Conservation (phyloP, 2,797 vertebrate species). For the Enteromius thamalakanensis region DNA sequence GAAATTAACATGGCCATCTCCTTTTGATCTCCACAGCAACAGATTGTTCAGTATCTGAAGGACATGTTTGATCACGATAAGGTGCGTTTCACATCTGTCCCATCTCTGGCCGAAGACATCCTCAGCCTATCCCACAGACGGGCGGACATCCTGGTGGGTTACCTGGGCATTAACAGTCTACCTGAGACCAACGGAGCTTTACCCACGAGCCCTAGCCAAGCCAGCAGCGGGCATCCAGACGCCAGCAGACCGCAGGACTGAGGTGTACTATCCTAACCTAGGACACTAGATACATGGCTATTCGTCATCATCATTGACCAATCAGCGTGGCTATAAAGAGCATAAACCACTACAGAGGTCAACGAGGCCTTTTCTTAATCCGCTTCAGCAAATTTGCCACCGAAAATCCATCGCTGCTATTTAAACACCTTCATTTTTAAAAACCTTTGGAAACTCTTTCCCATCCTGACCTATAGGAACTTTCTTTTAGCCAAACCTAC, state of each 20-base stretch:
- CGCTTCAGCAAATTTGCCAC: constrained; percentile 3
- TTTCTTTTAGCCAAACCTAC: constrained; percentile 13
- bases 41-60: constrained; percentile 96
- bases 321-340: constrained; percentile 2
- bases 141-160: constrained; percentile 92
- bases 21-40: constrained; percentile 80
- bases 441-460: neutral
- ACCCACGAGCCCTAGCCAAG: constrained; percentile 59
- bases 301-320: constrained; percentile 2
- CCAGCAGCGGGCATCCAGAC: neutral
- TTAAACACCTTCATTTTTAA: neutral
- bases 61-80: constrained; percentile 98
- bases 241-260: constrained; percentile 16
- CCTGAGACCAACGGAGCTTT: constrained; percentile 83
- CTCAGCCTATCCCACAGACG: constrained; percentile 92
- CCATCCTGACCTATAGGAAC: neutral
- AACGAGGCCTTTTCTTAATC: constrained; percentile 26
- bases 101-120: constrained; percentile 90
- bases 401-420: constrained; percentile 10
- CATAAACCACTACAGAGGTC: constrained; percentile 17
- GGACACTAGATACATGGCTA: neutral
- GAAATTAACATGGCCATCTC: neutral
- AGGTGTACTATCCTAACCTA: constrained; percentile 5
- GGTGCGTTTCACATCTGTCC: constrained; percentile 89
- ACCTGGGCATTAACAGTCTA: constrained; percentile 81